Conservation (phyloP, 1,140 invertebrate genomes). For the Cryptotermes secundus region DNA sequence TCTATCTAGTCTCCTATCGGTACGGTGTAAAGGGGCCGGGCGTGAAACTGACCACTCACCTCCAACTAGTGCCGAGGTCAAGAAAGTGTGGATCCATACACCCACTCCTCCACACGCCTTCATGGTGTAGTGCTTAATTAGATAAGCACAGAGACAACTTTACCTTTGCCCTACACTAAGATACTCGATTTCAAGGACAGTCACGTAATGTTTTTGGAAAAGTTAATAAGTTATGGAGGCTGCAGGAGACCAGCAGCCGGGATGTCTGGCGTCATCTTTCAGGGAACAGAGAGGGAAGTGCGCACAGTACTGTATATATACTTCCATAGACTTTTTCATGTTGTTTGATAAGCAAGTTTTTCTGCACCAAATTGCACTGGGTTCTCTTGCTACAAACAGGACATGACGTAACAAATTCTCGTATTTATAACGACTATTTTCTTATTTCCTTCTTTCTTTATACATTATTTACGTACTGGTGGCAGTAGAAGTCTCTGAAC, state of each 20-base stretch:
- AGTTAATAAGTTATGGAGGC: not conserved
- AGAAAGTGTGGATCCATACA: too few species aligned
- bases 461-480: not conserved
- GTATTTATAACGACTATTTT: not conserved
- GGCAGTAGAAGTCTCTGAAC: not conserved
- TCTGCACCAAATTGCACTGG: not conserved
- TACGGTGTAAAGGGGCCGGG: too few species aligned
- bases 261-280: constrained; percentile 3
- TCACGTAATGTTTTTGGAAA: not conserved
- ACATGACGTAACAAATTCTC: not conserved
- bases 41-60: too few species aligned
- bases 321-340: not conserved
- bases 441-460: not conserved
- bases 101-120: too few species aligned
- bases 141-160: too few species aligned
- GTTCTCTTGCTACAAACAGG: not conserved
- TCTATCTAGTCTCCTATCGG: too few species aligned
- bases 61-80: too few species aligned
- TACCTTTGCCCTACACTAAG: too few species aligned
- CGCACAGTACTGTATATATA: not conserved
- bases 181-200: too few species aligned
- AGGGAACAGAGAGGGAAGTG: not conserved
- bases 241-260: not conserved
- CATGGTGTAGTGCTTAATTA: too few species aligned
- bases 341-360: constrained; percentile 14